These are phyloP conservation scores for Liparis tanakae DNA, from an alignment of 2,797 vertebrate genomes.

Conservation along the genomic window DNA sequence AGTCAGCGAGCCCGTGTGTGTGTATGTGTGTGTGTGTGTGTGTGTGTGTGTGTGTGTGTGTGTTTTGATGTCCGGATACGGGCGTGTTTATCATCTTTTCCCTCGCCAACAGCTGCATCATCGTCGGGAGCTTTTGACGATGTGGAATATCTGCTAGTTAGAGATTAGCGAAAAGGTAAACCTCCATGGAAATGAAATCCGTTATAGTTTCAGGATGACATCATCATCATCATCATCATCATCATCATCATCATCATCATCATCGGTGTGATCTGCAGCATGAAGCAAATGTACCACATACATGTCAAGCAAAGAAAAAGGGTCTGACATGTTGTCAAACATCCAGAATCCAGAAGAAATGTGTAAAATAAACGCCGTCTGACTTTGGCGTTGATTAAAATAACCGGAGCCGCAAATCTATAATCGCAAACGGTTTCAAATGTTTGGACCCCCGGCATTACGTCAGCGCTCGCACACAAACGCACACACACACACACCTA, in stretches of 20 bases:
- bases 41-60: background rate
- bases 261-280: background rate
- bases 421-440: conserved; percentile 12
- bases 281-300: background rate
- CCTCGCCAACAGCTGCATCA: background rate
- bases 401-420: background rate
- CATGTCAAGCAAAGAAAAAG: too few species aligned
- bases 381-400: background rate
- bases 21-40: background rate
- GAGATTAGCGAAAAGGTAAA: background rate
- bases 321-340: background rate
- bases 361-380: background rate
- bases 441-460: background rate
- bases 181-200: background rate
- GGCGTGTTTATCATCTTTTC: conserved; percentile 27
- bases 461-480: background rate
- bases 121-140: background rate
- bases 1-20: background rate
- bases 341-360: background rate
- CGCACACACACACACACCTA: conserved; percentile 11
- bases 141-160: background rate
- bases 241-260: too few species aligned
- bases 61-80: conserved; percentile 41
- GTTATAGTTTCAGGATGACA: background rate
- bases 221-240: too few species aligned